phyloP scores from a whole-genome alignment of 2,888 invertebrate genomes.

The Himalopsyche anomala region DNA sequence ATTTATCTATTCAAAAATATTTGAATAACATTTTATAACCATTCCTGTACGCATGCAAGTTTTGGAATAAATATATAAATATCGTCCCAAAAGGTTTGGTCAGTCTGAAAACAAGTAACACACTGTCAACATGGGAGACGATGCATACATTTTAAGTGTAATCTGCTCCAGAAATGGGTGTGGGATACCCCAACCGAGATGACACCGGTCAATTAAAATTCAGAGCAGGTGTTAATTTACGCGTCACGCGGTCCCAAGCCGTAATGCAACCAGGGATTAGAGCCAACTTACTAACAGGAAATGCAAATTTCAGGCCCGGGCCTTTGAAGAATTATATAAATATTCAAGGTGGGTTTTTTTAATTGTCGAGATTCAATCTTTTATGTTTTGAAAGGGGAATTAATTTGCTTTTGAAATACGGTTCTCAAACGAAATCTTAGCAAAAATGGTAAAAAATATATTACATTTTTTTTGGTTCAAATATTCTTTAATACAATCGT shows the following conservation, averaged over 20 bases:
- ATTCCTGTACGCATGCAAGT: neutral
- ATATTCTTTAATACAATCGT: too few relatives aligned
- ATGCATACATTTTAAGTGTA: slow-evolving; percentile 13
- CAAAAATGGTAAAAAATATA: too few relatives aligned
- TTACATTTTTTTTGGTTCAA: too few relatives aligned
- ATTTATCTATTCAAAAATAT: too few relatives aligned
- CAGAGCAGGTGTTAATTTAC: slow-evolving; percentile 40
- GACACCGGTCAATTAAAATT: slow-evolving; percentile 41
- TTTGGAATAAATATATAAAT: neutral
- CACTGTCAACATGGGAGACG: neutral
- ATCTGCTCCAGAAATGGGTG: neutral
- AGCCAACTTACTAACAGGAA: slow-evolving; percentile 11
- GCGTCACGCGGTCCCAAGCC: slow-evolving; percentile 23
- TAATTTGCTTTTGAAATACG: neutral
- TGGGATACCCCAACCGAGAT: neutral
- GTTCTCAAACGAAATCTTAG: too few relatives aligned
- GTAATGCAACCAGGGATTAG: slow-evolving; percentile 35
- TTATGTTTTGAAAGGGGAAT: neutral
- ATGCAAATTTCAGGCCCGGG: slow-evolving; percentile 4
- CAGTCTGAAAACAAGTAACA: neutral
- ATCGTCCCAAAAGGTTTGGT: neutral
- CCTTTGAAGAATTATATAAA: slow-evolving; percentile 23
- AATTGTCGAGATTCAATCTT: slow-evolving; percentile 26
- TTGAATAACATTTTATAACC: too few relatives aligned
- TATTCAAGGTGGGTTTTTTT: slow-evolving; percentile 36